Base-by-base conservation (phyloP, 2,113 vertebrate species). In the Oreochromis tanganicae region DNA sequence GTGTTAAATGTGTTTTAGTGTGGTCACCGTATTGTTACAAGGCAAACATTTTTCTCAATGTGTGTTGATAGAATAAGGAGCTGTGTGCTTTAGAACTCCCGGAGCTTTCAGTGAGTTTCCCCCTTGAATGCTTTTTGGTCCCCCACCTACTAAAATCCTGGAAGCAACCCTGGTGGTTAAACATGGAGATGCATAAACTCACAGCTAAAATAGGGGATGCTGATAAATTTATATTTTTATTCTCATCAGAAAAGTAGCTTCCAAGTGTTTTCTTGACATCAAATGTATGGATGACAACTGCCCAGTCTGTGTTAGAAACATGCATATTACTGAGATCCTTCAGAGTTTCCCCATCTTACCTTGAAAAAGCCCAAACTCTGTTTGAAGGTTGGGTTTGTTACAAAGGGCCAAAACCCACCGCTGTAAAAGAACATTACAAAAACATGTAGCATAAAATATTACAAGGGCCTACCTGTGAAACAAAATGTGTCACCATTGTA, bases 21-120 rank as follows among this genome's bases (percentile, higher is more conserved):
- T 24, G 21, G 21, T 14, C 68, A 17, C 68, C 3, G 0, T 46
- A 17, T 73, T 73, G 5, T 73, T 46, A 73, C 38, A 73, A 0
- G 38, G 0, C 66, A 71, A 0, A 71, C 7, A 3, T 21, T 13
- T 21, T 21, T 68, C 11, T 21, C 19, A 21, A 0, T 4, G 19
- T 3, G 1, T 21, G 11, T 14, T 41, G 12, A 71, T 24, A 24
- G 63, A 68, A 41, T 68, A 3, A 68, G 11, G n/a, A 68, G 63
- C 19, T 21, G 34, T 21, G 61, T 43, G 36, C n/a, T 0, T 43
- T 24, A 71, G 0, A 24, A 9, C 7, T 16, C 66, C 41, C 16
- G 8, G 21, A 73, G 13, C 9, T 73, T 46, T 46, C 41, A 46
- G 21, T 0, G 38, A 73, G 24, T 73, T 46, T 41, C n/a, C 63